Evolutionary conservation across 37 sponge, comb jelly and placozoan genomes (phyloP), one percentile per base, ranked within the genome.

Genomic region (Halisarca cf. caerulea): DNA sequence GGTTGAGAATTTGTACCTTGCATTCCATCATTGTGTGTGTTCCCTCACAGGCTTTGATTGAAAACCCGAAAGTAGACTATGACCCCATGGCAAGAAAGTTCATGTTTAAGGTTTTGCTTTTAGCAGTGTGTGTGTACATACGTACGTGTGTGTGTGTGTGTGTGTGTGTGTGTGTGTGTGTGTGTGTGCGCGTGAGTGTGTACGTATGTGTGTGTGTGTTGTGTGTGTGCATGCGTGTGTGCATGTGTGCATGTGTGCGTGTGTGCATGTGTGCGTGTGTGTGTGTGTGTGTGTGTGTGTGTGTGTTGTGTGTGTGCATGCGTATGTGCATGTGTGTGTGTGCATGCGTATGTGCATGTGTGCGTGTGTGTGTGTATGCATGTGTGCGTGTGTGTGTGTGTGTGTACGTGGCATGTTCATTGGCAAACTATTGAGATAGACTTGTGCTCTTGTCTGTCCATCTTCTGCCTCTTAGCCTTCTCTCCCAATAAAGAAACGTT

Each of bases 41-140:
- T n/a, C n/a, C n/a, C 58, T 32, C 66, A 17, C 60, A 89, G 84
- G 90, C 83, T 51, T 60, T 93, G 53, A 45, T 39, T 0, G 61
- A 74, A 23, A 93, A 89, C 58, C 51, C 84, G 20, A 93, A 93
- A 78, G 82, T 89, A 7, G 58, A 83, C 32, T 89, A 80, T 68
- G 40, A 84, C 32, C 23, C 82, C 44, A 85, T 53, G 7, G 45
- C 39, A 7, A 84, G 81, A 1, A 73, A 43, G 36, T 93, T 84
- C 43, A 60, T 89, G 14, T 93, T 87, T 81, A 79, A 80, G 84
- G n/a, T n/a, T n/a, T n/a, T n/a, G n/a, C n/a, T n/a, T n/a, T n/a
- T n/a, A n/a, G n/a, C n/a, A n/a, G 88, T 88, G 45, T 24, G 64
- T 62, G 51, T 47, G 51, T 47, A 11, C 11, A 30, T 28, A 4